Percentiles rank a stretch among this genome's conserved stretches.
Conservation (phyloP, 2,797 vertebrate genomes). For the Liasis olivaceus region DNA sequence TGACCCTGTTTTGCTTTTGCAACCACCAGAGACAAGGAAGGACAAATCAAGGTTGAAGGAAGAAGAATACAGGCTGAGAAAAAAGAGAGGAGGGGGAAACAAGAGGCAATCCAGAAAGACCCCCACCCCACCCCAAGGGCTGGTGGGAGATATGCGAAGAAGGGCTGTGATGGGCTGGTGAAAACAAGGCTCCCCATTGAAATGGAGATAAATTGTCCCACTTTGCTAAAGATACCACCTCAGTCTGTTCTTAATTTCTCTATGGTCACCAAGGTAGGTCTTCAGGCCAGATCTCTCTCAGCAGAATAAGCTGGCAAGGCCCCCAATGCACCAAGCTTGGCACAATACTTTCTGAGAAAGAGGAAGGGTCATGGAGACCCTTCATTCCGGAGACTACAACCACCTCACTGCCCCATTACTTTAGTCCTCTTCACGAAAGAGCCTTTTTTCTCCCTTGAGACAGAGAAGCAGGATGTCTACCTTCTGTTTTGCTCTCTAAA, state of each 20-base stretch:
- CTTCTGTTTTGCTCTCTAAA: background rate
- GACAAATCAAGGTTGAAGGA: constrained; percentile 6
- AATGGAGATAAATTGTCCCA: background rate
- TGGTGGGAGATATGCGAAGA: background rate
- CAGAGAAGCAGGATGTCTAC: background rate
- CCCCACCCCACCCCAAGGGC: background rate
- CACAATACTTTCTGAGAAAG: background rate
- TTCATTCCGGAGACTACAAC: no score
- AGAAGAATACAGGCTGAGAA: background rate
- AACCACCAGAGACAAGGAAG: background rate
- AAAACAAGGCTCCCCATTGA: background rate
- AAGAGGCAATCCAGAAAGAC: no score
- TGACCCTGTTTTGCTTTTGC: background rate
- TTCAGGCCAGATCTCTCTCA: no score
- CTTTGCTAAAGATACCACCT: background rate
- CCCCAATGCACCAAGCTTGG: background rate
- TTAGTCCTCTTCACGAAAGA: no score
- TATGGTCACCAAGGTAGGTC: background rate
- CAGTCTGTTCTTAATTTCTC: background rate
- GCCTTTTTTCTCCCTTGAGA: background rate
- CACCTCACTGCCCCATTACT: no score
- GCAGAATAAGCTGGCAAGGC: no score
- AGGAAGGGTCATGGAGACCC: background rate
- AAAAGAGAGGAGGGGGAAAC: background rate
- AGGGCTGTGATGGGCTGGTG: fast-evolving